These are phyloP conservation scores for Daubentonia madagascariensis DNA, from an alignment of 2,113 vertebrate genomes.

Conservation along the genomic window DNA sequence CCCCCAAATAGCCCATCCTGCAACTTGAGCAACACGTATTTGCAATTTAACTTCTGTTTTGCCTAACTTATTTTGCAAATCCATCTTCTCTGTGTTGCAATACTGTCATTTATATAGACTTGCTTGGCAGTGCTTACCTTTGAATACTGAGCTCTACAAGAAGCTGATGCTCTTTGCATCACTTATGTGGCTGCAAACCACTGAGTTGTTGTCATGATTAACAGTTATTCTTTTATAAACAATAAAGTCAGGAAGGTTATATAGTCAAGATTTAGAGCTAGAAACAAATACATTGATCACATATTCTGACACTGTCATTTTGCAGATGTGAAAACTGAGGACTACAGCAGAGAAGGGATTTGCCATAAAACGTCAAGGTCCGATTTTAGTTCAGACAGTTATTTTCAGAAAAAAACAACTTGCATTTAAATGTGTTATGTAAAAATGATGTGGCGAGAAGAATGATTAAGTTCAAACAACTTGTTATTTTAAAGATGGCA, in stretches of 20 bases:
- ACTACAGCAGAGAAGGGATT: not conserved
- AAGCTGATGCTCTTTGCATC: not conserved
- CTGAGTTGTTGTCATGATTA: not conserved
- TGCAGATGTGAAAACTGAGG: constrained; percentile 21
- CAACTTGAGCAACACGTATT: not conserved
- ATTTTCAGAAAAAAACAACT: not conserved
- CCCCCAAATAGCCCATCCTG: constrained; percentile 43
- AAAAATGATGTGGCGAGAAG: not conserved
- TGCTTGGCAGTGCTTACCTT: not conserved
- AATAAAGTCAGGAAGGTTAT: not conserved
- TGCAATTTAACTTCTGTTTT: constrained; percentile 51
- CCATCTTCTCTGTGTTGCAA: not conserved
- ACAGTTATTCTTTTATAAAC: not conserved
- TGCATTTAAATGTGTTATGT: not conserved
- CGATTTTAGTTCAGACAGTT: not conserved
- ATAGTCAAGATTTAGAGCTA: not conserved
- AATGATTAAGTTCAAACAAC: constrained; percentile 15
- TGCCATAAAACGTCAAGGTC: not conserved
- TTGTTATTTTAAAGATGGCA: not conserved
- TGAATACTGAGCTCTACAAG: constrained; percentile 25
- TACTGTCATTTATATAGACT: not conserved
- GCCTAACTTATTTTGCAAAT: constrained; percentile 26
- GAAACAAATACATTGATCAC: not conserved
- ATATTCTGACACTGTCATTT: not conserved
- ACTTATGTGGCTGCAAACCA: not conserved